Percentiles rank a stretch among this genome's conserved stretches.
Conservation (phyloP, 2,888 invertebrate genomes). For the Ophraella communa region DNA sequence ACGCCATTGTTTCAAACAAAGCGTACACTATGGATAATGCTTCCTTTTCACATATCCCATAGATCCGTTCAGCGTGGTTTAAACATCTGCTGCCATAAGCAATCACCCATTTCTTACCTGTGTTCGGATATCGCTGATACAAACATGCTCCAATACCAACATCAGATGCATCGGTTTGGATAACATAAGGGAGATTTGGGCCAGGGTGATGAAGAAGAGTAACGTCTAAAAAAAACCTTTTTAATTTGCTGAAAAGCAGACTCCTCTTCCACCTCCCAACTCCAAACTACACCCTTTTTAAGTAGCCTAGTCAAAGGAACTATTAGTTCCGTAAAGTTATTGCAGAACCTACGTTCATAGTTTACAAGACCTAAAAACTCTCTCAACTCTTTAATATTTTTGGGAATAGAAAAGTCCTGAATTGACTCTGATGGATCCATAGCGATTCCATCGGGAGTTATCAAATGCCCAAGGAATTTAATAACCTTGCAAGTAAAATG, state of each 20-base stretch:
- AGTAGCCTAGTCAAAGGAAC: background rate
- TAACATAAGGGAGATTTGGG: conserved; percentile 4
- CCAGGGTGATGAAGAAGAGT: conserved; percentile 14
- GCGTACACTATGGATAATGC: conserved; percentile 41
- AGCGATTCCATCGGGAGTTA: conserved; percentile 2
- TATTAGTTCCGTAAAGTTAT: conserved; percentile 11
- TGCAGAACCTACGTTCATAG: conserved; percentile 20
- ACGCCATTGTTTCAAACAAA: conserved; percentile 42
- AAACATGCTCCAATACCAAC: conserved; percentile 17
- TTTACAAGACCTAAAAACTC: too few relatives aligned
- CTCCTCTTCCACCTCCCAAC: too few relatives aligned
- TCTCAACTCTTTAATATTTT: conserved; percentile 21
- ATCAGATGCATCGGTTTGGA: conserved; percentile 23
- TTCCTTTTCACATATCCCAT: conserved; percentile 37
- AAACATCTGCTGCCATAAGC: conserved; percentile 26
- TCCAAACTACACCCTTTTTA: background rate
- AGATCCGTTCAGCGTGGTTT: conserved; percentile 21
- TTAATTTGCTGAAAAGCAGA: conserved; percentile 17
- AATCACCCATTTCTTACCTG: conserved; percentile 1
- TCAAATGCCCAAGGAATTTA: conserved; percentile 12
- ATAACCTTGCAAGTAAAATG: conserved; percentile 8
- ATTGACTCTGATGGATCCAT: conserved; percentile 18
- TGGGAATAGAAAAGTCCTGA: conserved; percentile 16
- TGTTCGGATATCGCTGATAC: conserved; percentile 16
- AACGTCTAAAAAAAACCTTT: conserved; percentile 5